phyloP scores from a whole-genome alignment of 2,888 invertebrate species.

The Vannuccia rotundouncinata region DNA sequence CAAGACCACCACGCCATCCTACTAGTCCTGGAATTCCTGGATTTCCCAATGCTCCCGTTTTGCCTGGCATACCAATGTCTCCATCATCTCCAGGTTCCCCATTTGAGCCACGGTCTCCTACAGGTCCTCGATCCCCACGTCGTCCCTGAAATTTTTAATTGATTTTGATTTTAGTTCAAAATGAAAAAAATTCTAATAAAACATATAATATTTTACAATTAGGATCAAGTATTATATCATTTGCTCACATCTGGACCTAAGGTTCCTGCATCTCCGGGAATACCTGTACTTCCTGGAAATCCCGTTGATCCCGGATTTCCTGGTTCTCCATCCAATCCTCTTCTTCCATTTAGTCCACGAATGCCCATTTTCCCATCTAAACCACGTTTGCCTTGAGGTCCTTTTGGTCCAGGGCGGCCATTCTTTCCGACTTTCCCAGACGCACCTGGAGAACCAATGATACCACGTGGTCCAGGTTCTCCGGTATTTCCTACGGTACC shows the following conservation, averaged over 20 bases:
- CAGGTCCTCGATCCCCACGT: slow-evolving; percentile 3
- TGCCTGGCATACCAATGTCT: background rate
- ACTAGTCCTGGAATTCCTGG: slow-evolving; percentile 30
- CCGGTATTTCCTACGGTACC: background rate
- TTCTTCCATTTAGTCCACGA: background rate
- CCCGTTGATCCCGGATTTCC: slow-evolving; percentile 32
- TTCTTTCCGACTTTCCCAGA: slow-evolving; percentile 12
- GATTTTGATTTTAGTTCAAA: too few species aligned
- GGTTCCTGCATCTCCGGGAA: slow-evolving; percentile 24
- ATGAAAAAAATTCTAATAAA: too few species aligned
- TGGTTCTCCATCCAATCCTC: slow-evolving; percentile 24
- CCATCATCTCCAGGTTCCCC: background rate
- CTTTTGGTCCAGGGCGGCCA: background rate
- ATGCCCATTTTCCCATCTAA: slow-evolving; percentile 30
- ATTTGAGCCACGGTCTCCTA: background rate
- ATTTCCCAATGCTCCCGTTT: background rate
- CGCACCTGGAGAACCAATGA: background rate
- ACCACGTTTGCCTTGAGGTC: slow-evolving; percentile 36
- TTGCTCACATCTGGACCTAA: background rate
- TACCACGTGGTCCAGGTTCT: slow-evolving; percentile 27
- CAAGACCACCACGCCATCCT: background rate
- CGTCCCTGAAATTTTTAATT: slow-evolving; percentile 5
- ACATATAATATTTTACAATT: too few species aligned
- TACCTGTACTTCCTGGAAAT: slow-evolving; percentile 6
- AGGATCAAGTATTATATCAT: too few species aligned